Conservation (phyloP, 2,113 vertebrate genomes). For the Orycteropus afer region DNA sequence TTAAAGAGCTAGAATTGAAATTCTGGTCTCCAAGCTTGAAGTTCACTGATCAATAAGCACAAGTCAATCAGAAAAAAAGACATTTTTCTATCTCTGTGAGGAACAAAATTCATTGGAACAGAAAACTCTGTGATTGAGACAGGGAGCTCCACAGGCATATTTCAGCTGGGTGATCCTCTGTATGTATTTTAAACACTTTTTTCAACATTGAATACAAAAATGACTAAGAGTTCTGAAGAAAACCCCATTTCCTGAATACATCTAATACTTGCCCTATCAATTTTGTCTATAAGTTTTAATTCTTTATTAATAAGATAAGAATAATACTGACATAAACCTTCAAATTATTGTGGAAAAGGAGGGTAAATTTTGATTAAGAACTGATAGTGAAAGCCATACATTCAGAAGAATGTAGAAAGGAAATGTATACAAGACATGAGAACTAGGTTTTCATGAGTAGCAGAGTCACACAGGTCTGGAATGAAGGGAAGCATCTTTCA, state of each 20-base stretch:
- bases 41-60: conserved; percentile 5
- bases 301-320: neutral
- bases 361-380: neutral
- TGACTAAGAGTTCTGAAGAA: neutral
- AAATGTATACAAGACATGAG: neutral
- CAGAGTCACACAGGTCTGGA: neutral
- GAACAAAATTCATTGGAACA: neutral
- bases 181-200: neutral
- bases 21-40: neutral
- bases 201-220: neutral
- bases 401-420: neutral
- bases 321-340: neutral
- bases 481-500: neutral
- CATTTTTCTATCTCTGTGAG: neutral
- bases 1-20: conserved; percentile 8
- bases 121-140: neutral
- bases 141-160: neutral
- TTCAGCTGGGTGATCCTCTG: neutral
- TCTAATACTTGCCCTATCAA: neutral
- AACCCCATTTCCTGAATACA: neutral
- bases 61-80: conserved; percentile 1
- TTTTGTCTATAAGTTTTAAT: neutral
- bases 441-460: neutral
- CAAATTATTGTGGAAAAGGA: neutral
- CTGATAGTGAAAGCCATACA: neutral